Evolutionary conservation across 2,888 invertebrate genomes (phyloP).

Genomic region (Drosophila melanocephala): DNA sequence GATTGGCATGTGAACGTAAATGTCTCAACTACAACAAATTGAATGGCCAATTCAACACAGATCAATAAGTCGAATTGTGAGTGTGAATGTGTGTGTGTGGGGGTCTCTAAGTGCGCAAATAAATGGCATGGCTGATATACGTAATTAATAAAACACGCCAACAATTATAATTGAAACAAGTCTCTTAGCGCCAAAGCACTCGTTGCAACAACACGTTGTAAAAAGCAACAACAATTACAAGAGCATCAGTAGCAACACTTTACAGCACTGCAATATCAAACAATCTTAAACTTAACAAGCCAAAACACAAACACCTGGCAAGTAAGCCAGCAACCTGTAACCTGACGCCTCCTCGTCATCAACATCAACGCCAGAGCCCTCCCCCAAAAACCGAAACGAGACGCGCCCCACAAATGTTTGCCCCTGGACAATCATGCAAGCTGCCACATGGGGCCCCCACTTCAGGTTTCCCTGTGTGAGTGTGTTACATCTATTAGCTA

Average conservation of each 20-base stretch:
- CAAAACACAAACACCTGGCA: slow-evolving; percentile 54
- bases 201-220: slow-evolving; percentile 74
- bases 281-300: slow-evolving; percentile 67
- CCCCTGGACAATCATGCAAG: slow-evolving; percentile 54
- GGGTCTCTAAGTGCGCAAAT: slow-evolving; percentile 63
- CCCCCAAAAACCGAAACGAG: slow-evolving; percentile 25
- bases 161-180: slow-evolving; percentile 83
- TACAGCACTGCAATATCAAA: slow-evolving; percentile 56
- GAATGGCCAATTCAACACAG: slow-evolving; percentile 53
- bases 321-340: slow-evolving; percentile 10
- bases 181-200: slow-evolving; percentile 83
- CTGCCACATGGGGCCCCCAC: slow-evolving; percentile 15
- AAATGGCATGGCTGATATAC: slow-evolving; percentile 62
- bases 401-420: slow-evolving; percentile 54
- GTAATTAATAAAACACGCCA: slow-evolving; percentile 82
- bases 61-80: not conserved
- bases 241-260: slow-evolving; percentile 16
- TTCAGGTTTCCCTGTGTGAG: slow-evolving; percentile 9
- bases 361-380: slow-evolving; percentile 26
- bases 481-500: slow-evolving; percentile 68
- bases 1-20: slow-evolving; percentile 31
- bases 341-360: slow-evolving; percentile 7
- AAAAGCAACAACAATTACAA: slow-evolving; percentile 37
- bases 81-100: not conserved
- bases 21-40: slow-evolving; percentile 20